Percentiles rank a stretch among this genome's conserved stretches.
Evolutionary conservation across 2,888 invertebrate species (phyloP).

Genomic region (Drosophila nr. perissopoda): DNA sequence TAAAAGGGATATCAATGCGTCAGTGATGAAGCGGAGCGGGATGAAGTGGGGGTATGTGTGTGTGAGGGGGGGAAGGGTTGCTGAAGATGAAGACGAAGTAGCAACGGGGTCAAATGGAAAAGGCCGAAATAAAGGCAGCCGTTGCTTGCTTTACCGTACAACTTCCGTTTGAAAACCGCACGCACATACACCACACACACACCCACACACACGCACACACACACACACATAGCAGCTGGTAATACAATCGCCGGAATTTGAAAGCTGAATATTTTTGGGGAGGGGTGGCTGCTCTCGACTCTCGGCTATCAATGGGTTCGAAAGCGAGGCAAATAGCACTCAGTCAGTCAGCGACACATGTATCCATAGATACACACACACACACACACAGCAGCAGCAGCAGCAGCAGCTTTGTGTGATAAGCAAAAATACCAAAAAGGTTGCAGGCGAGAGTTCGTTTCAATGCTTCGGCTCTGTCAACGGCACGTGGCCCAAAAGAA

Average conservation of each 20-base stretch:
- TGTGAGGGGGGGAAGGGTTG: slow-evolving; percentile 10
- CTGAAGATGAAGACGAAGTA: slow-evolving; percentile 54
- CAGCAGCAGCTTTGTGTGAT: slow-evolving; percentile 49
- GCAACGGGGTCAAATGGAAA: slow-evolving; percentile 79
- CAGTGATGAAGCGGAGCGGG: slow-evolving; percentile 27
- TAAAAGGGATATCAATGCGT: slow-evolving; percentile 83
- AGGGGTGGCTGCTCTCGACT: slow-evolving; percentile 35
- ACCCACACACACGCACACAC: slow-evolving; percentile 13
- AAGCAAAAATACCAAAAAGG: slow-evolving; percentile 62
- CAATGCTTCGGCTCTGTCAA: slow-evolving; percentile 47
- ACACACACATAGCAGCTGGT: slow-evolving; percentile 19
- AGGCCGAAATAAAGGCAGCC: slow-evolving; percentile 54
- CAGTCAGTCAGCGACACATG: slow-evolving; percentile 31
- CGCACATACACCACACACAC: slow-evolving; percentile 49
- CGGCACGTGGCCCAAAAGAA: slow-evolving; percentile 60
- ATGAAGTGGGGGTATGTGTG: slow-evolving; percentile 4
- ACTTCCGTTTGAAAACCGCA: slow-evolving; percentile 79
- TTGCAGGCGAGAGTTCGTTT: slow-evolving; percentile 48
- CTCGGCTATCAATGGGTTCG: slow-evolving; percentile 74
- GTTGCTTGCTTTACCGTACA: slow-evolving; percentile 44
- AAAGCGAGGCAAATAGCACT: slow-evolving; percentile 48
- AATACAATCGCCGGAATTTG: slow-evolving; percentile 61
- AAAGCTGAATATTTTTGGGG: slow-evolving; percentile 47
- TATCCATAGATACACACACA: slow-evolving; percentile 34
- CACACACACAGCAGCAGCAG: slow-evolving; percentile 15